Base-by-base conservation (phyloP, 1,140 invertebrate genomes). In the Drosophila nigrodunni region DNA sequence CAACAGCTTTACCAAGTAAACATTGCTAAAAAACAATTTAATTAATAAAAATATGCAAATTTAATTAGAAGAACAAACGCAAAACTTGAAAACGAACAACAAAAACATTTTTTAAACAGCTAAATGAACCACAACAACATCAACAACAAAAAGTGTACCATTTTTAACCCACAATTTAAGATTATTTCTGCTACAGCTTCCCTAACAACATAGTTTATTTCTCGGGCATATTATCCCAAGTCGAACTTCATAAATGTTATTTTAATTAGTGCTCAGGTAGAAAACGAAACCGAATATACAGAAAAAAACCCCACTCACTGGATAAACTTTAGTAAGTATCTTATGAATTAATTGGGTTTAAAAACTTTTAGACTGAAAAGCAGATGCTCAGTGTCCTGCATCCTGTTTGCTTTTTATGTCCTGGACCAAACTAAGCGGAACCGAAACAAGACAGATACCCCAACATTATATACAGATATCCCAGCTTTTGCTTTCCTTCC, bases 21-120 rank as follows among this genome's bases (percentile, higher is more conserved):
- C 80, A 87, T 52, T 74, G 69, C 57, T 61, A 41, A 74, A 74
- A 30, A 80, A 88, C 85, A 88, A 89, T 88, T 88, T 88, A 88
- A 88, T 88, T 88, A 88, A 83, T 83, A 88, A 83, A 88, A 88
- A 89, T 89, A 89, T 88, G 83, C 77, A 89, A 88, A 88, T 88
- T 88, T 88, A 83, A 88, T 88, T 80, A 88, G 58, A 68, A 67
- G 68, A 72, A 54, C 59, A 73, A 73, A 77, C 74, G 59, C 55
- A 55, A 64, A 62, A 47, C 15, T 41, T 39, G 50, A 44, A 30
- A 13, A 41, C 15, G 49, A 60, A 21, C 58, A 61, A 58, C 46
- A 64, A 55, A 60, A 49, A 55, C 43, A 13, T 7, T 13, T n/a
- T 7, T 7, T 50, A 34, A 44, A n/a, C 44, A 25, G 10, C 52